Evolutionary conservation across 2,113 vertebrate species (phyloP).

Genomic region (Eubucco bourcierii): DNA sequence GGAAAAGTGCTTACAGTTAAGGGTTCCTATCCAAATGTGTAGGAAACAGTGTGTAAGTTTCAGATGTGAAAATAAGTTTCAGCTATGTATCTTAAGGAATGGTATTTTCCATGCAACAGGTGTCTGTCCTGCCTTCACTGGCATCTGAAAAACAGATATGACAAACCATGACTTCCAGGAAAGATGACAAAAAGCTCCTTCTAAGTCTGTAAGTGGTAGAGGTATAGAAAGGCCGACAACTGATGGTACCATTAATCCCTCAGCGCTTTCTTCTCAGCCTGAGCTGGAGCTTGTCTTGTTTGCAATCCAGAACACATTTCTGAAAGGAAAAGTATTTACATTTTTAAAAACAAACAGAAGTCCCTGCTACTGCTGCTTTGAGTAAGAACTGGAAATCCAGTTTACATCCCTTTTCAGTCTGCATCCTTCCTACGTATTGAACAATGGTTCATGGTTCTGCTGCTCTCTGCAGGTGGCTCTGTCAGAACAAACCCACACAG

Average conservation of each 20-base stretch:
- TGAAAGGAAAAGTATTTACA: not conserved
- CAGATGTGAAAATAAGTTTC: not conserved
- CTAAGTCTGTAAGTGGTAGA: not conserved
- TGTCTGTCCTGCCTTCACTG: not conserved
- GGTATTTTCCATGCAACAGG: not conserved
- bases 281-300: not conserved
- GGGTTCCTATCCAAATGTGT: not conserved
- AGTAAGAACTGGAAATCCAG: not conserved
- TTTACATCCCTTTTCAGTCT: not conserved
- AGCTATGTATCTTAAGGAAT: fast-evolving
- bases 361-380: not conserved
- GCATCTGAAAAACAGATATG: not conserved
- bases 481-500: not conserved
- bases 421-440: slow-evolving; percentile 5
- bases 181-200: not conserved
- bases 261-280: not conserved
- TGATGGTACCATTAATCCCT: not conserved
- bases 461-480: not conserved
- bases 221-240: not conserved
- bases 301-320: not conserved
- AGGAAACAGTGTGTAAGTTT: not conserved
- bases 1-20: not conserved
- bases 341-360: not conserved
- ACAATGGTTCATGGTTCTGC: not conserved
- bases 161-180: not conserved